Percentiles rank a stretch among this genome's conserved stretches.
Evolutionary conservation across 2,797 vertebrate genomes (phyloP).

Genomic region (Anabacerthia variegaticeps): DNA sequence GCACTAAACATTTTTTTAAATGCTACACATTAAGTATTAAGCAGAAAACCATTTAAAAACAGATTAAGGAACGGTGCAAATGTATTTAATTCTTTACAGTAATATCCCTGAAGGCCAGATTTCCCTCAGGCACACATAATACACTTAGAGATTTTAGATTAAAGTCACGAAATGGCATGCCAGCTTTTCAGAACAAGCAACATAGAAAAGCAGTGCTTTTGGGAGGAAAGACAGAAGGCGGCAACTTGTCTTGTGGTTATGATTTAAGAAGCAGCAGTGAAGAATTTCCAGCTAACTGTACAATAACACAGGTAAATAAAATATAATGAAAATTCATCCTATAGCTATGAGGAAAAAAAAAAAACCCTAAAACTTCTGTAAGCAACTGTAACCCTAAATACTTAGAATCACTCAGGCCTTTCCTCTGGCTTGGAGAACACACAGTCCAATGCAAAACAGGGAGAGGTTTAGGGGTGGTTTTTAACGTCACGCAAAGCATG

Average conservation of each 20-base stretch:
- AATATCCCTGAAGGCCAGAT: neutral
- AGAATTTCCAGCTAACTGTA: neutral
- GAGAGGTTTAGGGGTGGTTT: accelerated
- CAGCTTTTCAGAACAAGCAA: neutral
- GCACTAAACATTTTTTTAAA: neutral
- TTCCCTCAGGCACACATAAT: neutral
- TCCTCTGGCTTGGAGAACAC: neutral
- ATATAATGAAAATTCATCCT: neutral
- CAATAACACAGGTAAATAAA: neutral
- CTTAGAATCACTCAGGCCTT: neutral
- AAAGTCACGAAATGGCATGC: neutral
- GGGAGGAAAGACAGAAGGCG: neutral
- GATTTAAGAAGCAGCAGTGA: neutral
- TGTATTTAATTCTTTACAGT: neutral
- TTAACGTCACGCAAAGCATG: neutral
- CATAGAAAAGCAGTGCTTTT: neutral
- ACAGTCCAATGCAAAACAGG: neutral
- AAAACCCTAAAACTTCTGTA: neutral
- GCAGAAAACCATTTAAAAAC: neutral
- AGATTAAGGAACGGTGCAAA: neutral
- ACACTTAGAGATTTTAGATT: neutral
- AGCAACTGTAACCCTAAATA: neutral
- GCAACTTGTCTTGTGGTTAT: neutral
- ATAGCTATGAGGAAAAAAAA: accelerated
- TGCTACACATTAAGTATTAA: neutral